phyloP scores from a whole-genome alignment of 2,888 invertebrate genomes.

The Leptinotarsa tumamoca region DNA sequence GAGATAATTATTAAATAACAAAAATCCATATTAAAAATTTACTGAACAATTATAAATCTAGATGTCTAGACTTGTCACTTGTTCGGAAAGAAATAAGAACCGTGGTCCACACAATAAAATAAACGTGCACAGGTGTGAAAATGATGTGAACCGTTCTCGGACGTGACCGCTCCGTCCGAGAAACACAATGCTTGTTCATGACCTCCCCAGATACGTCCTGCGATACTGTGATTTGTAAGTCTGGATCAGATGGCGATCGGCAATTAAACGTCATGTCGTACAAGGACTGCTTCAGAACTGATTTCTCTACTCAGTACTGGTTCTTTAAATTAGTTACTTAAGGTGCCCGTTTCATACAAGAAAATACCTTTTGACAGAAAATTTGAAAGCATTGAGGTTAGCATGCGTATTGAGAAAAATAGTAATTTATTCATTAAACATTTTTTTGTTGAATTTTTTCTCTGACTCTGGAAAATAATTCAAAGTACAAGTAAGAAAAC shows the following conservation, averaged over 20 bases:
- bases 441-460: too few relatives aligned
- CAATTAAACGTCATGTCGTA: slow-evolving; percentile 20
- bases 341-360: too few relatives aligned
- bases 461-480: too few relatives aligned
- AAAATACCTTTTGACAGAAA: too few relatives aligned
- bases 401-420: too few relatives aligned
- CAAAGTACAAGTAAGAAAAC: too few relatives aligned
- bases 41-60: not conserved
- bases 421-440: too few relatives aligned
- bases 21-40: too few relatives aligned
- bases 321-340: too few relatives aligned
- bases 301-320: not conserved
- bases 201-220: slow-evolving; percentile 6
- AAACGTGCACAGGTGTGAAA: slow-evolving; percentile 15
- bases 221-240: slow-evolving; percentile 19
- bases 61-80: not conserved
- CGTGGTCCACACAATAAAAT: slow-evolving; percentile 14
- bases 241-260: slow-evolving; percentile 19
- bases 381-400: too few relatives aligned
- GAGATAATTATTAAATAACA: too few relatives aligned
- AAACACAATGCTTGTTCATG: slow-evolving; percentile 19
- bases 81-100: not conserved
- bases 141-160: slow-evolving; percentile 2
- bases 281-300: slow-evolving; percentile 18
- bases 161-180: slow-evolving; percentile 15